A percentile compares a stretch with the other conserved stretches of the same genome.
Evolutionary conservation across 2,797 vertebrate genomes (phyloP).

Genomic region (Sebastes diaconus): DNA sequence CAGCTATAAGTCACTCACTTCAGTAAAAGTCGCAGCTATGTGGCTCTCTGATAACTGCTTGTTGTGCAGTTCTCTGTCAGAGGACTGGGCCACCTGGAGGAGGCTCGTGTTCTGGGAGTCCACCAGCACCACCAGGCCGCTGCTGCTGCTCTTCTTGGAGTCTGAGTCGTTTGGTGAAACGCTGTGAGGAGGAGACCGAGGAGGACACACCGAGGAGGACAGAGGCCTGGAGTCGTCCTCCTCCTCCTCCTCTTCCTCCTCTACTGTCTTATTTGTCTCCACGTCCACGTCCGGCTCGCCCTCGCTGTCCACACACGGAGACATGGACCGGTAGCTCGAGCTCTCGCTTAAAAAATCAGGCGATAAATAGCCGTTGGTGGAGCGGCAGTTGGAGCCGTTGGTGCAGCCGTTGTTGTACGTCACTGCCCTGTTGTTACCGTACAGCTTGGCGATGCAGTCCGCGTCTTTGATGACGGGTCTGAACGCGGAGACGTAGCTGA

Average conservation of each 20-base stretch:
- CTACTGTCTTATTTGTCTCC: conserved; percentile 89
- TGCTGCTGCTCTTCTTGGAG: conserved; percentile 47
- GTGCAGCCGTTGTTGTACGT: conserved; percentile 80
- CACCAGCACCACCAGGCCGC: background rate
- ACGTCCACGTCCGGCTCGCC: conserved; percentile 95
- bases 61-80: conserved; percentile 74
- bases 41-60: conserved; percentile 75
- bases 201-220: conserved; percentile 75
- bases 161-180: conserved; percentile 66
- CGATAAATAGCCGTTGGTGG: conserved; percentile 84
- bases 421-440: conserved; percentile 84
- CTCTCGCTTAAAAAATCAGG: conserved; percentile 95
- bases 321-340: conserved; percentile 93
- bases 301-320: conserved; percentile 92
- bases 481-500: conserved; percentile 95
- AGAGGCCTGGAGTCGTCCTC: conserved; percentile 84
- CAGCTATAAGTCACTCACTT: conserved; percentile 75
- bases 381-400: background rate
- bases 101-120: conserved; percentile 69
- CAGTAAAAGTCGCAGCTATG: conserved; percentile 72
- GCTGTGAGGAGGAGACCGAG: conserved; percentile 69
- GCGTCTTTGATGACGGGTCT: conserved; percentile 95
- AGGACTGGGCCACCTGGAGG: conserved; percentile 66
- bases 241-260: conserved; percentile 91
- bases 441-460: conserved; percentile 95